Evolutionary conservation across 2,797 vertebrate species (phyloP).

Genomic region (Aplochiton taeniatus): DNA sequence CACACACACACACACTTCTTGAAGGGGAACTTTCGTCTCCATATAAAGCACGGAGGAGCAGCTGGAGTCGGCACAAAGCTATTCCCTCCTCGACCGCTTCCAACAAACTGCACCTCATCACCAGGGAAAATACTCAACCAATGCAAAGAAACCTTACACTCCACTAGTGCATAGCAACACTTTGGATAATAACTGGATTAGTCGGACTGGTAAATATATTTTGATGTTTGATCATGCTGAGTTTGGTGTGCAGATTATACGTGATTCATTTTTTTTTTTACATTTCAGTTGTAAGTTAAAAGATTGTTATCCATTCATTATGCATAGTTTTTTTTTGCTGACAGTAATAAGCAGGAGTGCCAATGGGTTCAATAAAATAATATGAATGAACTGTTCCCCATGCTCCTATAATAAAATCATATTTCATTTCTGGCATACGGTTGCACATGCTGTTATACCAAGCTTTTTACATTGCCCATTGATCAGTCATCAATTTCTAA

Average conservation of each 20-base stretch:
- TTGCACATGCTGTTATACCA: too few species aligned
- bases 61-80: constrained; percentile 48
- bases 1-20: constrained; percentile 42
- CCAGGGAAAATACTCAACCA: constrained; percentile 52
- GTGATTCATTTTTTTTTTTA: too few species aligned
- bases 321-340: too few species aligned
- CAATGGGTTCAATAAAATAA: too few species aligned
- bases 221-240: background rate
- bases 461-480: too few species aligned
- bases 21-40: constrained; percentile 68
- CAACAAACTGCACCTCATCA: constrained; percentile 49
- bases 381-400: background rate
- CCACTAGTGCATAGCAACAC: constrained; percentile 2
- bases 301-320: too few species aligned
- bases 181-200: constrained; percentile 35
- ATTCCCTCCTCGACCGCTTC: constrained; percentile 48
- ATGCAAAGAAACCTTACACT: constrained; percentile 8
- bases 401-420: background rate
- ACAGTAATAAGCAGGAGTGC: too few species aligned
- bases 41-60: constrained; percentile 75
- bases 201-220: constrained; percentile 20
- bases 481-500: too few species aligned
- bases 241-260: background rate
- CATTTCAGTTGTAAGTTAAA: too few species aligned
- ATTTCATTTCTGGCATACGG: too few species aligned